Conservation (phyloP, 2,113 vertebrate species). For the Chlamydotis undulata region DNA sequence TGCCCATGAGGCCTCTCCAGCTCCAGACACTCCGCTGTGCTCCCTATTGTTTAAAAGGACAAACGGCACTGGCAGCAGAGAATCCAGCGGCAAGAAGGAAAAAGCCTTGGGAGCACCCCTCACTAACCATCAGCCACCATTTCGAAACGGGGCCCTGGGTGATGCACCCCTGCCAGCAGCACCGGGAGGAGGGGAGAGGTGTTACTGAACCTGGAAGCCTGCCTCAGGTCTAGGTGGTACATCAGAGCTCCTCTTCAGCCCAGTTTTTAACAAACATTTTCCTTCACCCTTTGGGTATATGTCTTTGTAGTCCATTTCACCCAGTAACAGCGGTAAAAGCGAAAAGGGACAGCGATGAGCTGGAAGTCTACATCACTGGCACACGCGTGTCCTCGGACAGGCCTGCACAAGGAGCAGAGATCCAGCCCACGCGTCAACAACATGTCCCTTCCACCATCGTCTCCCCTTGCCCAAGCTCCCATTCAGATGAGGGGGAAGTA, state of each 20-base stretch:
- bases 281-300: not conserved
- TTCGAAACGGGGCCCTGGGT: not conserved
- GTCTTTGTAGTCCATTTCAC: not conserved
- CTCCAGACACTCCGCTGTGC: not conserved
- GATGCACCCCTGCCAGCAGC: not conserved
- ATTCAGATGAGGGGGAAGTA: accelerated
- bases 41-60: not conserved
- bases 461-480: not conserved
- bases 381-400: not conserved
- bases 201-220: constrained; percentile 57
- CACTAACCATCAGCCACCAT: not conserved
- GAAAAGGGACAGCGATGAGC: not conserved
- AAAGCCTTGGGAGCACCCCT: not conserved
- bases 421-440: not conserved
- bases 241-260: not conserved
- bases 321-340: not conserved
- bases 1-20: not conserved
- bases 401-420: not conserved
- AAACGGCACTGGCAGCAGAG: not conserved
- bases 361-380: not conserved
- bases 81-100: not conserved
- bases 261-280: not conserved
- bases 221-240: not conserved
- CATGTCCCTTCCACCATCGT: not conserved
- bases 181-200: not conserved